A percentile compares a stretch with the other conserved stretches of the same genome.
phyloP scores from a whole-genome alignment of 2,888 invertebrate genomes.

The Noctua fimbriata region DNA sequence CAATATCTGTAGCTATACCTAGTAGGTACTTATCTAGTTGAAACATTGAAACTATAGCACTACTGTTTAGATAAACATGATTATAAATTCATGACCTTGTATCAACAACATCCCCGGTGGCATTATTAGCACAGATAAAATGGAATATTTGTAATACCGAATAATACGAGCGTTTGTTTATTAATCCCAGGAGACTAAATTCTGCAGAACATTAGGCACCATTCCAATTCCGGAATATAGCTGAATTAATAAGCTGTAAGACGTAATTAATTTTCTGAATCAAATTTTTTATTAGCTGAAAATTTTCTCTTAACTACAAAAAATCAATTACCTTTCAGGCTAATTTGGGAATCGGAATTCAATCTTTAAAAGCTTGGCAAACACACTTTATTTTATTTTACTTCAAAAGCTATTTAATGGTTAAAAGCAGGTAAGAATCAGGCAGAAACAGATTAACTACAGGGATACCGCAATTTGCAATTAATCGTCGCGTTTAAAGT shows the following conservation, averaged over 20 bases:
- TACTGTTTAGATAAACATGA: constrained; percentile 17
- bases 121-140: constrained; percentile 28
- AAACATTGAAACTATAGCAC: constrained; percentile 18
- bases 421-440: constrained; percentile 11
- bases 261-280: neutral
- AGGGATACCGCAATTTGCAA: constrained; percentile 50
- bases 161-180: constrained; percentile 12
- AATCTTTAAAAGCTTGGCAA: constrained; percentile 15
- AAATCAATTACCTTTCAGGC: neutral
- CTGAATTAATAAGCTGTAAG: constrained; percentile 12
- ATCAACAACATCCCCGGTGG: constrained; percentile 10
- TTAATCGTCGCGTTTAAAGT: constrained; percentile 59
- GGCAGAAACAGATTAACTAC: constrained; percentile 43
- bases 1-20: neutral
- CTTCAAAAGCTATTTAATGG: neutral
- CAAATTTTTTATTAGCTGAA: neutral
- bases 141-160: constrained; percentile 29
- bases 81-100: constrained; percentile 25
- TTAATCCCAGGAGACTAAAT: neutral
- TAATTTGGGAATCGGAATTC: neutral
- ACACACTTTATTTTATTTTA: constrained; percentile 17
- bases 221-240: constrained; percentile 27
- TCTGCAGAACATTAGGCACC: neutral
- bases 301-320: neutral
- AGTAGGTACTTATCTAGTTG: neutral